Conservation (phyloP, 2,888 invertebrate genomes). For the Hololepta plana region DNA sequence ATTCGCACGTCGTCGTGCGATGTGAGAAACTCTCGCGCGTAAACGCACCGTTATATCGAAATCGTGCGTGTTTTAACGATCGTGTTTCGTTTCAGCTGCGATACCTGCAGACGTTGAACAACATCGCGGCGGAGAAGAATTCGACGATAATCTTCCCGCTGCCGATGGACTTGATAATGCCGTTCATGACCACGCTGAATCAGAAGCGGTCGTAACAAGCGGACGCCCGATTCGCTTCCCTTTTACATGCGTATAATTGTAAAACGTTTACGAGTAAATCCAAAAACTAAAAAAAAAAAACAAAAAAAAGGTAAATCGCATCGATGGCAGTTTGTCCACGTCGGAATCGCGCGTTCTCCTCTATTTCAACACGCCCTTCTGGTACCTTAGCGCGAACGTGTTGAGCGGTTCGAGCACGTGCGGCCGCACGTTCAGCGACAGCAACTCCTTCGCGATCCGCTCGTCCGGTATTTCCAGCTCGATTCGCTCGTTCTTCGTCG, state of each 20-base stretch:
- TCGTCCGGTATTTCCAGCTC: neutral
- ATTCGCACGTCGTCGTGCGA: no score
- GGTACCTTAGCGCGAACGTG: constrained; percentile 11
- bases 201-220: no score
- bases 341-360: neutral
- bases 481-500: neutral
- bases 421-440: neutral
- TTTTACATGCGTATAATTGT: no score
- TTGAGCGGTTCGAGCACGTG: constrained; percentile 7
- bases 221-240: no score
- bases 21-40: no score
- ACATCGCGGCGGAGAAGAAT: constrained; percentile 87
- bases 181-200: constrained; percentile 26
- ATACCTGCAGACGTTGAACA: constrained; percentile 79
- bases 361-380: constrained; percentile 10
- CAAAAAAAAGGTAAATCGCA: constrained; percentile 1
- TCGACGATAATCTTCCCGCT: constrained; percentile 89
- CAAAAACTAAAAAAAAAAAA: neutral
- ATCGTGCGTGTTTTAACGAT: neutral
- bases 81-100: constrained; percentile 40
- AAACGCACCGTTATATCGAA: no score
- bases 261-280: neutral
- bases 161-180: constrained; percentile 58
- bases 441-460: neutral
- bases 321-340: neutral